Percentiles rank a stretch among this genome's conserved stretches.
These are phyloP conservation scores for Dreissena rostriformis DNA, from an alignment of 1,140 invertebrate species.

Conservation along the genomic window DNA sequence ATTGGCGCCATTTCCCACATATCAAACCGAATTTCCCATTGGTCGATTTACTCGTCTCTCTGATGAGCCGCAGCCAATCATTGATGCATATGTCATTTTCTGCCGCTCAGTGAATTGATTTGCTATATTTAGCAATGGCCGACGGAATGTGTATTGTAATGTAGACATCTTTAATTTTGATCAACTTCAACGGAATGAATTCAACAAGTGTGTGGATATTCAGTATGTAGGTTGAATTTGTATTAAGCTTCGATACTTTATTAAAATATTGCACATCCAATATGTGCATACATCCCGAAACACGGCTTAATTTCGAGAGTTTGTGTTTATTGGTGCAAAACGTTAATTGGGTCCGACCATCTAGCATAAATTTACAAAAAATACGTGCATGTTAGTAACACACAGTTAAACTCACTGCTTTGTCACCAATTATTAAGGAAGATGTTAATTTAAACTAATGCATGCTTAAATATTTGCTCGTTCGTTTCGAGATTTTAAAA, in stretches of 20 bases:
- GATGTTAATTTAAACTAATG: no score
- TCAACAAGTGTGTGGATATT: not conserved
- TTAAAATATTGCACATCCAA: no score
- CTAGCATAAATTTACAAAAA: constrained; percentile 29
- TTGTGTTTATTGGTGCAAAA: constrained; percentile 37
- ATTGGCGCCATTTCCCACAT: constrained; percentile 54
- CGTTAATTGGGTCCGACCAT: constrained; percentile 31
- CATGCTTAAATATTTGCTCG: no score
- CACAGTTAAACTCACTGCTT: no score
- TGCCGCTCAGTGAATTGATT: constrained; percentile 58
- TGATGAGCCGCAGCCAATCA: constrained; percentile 42
- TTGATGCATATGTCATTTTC: constrained; percentile 30
- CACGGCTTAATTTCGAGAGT: not conserved
- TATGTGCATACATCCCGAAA: no score
- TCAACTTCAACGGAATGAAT: constrained; percentile 48
- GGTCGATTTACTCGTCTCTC: constrained; percentile 2
- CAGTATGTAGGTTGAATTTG: no score
- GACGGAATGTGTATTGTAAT: constrained; percentile 60
- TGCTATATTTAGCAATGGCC: constrained; percentile 61
- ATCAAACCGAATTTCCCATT: constrained; percentile 19
- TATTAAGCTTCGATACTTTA: no score
- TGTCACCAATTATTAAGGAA: no score
- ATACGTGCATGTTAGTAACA: not conserved
- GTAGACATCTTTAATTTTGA: constrained; percentile 55
- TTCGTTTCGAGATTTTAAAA: no score